These are phyloP conservation scores for Acanthurus lineatus DNA, from an alignment of 2,797 vertebrate species.

Conservation along the genomic window DNA sequence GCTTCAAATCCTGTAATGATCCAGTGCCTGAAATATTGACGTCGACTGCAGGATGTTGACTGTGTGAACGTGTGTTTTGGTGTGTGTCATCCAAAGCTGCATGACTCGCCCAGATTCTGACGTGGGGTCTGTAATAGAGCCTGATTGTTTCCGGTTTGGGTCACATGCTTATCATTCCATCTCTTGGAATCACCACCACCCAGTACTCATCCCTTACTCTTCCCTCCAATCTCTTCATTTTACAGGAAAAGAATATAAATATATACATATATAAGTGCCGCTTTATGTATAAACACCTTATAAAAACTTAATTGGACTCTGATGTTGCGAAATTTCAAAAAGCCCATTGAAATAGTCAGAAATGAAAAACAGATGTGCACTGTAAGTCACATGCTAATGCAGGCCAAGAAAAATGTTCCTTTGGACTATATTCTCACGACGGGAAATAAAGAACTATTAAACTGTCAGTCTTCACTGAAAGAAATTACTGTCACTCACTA, in stretches of 20 bases:
- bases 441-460: background rate
- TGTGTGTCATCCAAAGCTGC: slow-evolving; percentile 55
- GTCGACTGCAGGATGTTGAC: slow-evolving; percentile 11
- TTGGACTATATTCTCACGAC: background rate
- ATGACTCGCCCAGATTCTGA: slow-evolving; percentile 73
- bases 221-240: background rate
- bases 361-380: slow-evolving; percentile 66
- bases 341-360: background rate
- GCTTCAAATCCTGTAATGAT: slow-evolving; percentile 4
- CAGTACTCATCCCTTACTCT: slow-evolving; percentile 51
- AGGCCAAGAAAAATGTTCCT: background rate
- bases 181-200: slow-evolving; percentile 74
- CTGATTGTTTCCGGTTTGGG: slow-evolving; percentile 81
- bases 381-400: background rate
- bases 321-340: slow-evolving; percentile 45
- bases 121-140: slow-evolving; percentile 79
- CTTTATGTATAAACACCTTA: slow-evolving; percentile 18
- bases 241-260: slow-evolving; percentile 13
- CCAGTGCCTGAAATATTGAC: slow-evolving; percentile 18
- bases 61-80: slow-evolving; percentile 73
- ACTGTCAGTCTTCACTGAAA: slow-evolving; percentile 1
- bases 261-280: background rate
- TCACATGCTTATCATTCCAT: slow-evolving; percentile 80
- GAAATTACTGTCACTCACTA: background rate
- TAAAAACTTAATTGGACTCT: slow-evolving; percentile 4